Evolutionary conservation across 2,888 invertebrate genomes (phyloP), one percentile per base, ranked within the genome.

Genomic region (Exocentrus adspersus): DNA sequence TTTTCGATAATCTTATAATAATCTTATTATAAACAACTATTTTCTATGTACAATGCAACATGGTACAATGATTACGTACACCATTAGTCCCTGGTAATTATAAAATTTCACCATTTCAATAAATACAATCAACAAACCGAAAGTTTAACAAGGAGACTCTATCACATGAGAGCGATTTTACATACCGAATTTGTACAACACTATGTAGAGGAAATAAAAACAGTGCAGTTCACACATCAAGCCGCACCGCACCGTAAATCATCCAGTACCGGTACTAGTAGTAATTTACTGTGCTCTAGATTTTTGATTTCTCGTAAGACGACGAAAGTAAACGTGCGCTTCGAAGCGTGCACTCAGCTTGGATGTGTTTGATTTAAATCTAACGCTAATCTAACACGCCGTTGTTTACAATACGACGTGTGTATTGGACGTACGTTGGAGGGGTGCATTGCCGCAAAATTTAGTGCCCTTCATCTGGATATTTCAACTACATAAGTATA

Each of bases 21-120:
- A 81, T 80, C 79, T 81, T 80, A 81, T 79, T 81, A 82, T 83
- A 82, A 82, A 82, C 82, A 82, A 82, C 81, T 82, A 82, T 82
- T 76, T n/a, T 78, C 80, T 82, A 82, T 83, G 72, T 83, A 83
- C 83, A 83, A 81, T 81, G 80, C 78, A 82, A 81, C 81, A 79
- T 81, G 80, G 80, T 80, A 80, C 79, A 80, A 76, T 79, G 77
- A 79, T 80, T 79, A 78, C 77, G 77, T 79, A 78, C 78, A 77
- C 77, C 77, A 77, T 76, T 72, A 71, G 73, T 73, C 71, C 72
- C 74, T 69, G 72, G 73, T 72, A 70, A 69, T 74, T 69, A 78
- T 74, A 77, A 75, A 75, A 75, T 72, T 76, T 74, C 70, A 69
- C 68, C 66, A 69, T 69, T 70, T 73, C 69, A 72, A 73, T 76